Base-by-base conservation (phyloP, 2,113 vertebrate species). In the Rhineura floridana region DNA sequence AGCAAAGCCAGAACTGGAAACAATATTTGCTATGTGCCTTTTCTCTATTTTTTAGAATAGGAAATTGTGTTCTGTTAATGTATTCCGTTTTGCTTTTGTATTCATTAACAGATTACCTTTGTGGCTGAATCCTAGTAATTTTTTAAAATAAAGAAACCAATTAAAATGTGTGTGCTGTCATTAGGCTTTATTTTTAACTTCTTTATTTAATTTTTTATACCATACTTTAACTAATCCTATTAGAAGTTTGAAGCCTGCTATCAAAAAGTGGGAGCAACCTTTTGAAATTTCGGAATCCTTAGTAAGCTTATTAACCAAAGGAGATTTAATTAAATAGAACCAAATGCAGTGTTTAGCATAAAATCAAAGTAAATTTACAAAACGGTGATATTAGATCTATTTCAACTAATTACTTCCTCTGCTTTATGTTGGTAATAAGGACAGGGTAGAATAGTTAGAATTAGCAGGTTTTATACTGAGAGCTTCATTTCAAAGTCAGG, bases 311-410 rank as follows among this genome's bases (percentile, higher is more conserved):
- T 81, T 63, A 62, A 81, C 52, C 19, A 63, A 62, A 63, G 48
- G 55, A 62, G 79, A 62, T 39, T 62, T 81, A 21, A 80, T 59
- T 28, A 42, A 81, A 81, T 25, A 28, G 55, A 62, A 81, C 33
- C n/a, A 81, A 81, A 81, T 28, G 33, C 36, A 81, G 55, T 81
- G 52, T 81, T 81, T 62, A 81, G 36, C 79, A 62, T 81, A 59
- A 59, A 59, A 81, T 81, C 52, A 62, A 81, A 81, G 23, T 21
- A 81, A 81, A 81, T 11, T 2, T 50, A 81, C 36, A 39, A 81
- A 62, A 63, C 17, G 6, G 55, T 7, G 33, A 81, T 36, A 42
- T 81, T 42, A 25, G 21, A 15, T 62, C 55, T 81, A 13, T 81
- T 11, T 19, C 9, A 42, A 21, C 23, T 62, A 62, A 81, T 81